Evolutionary conservation across 1,140 invertebrate genomes (phyloP).

Genomic region (Drosophila elegans): DNA sequence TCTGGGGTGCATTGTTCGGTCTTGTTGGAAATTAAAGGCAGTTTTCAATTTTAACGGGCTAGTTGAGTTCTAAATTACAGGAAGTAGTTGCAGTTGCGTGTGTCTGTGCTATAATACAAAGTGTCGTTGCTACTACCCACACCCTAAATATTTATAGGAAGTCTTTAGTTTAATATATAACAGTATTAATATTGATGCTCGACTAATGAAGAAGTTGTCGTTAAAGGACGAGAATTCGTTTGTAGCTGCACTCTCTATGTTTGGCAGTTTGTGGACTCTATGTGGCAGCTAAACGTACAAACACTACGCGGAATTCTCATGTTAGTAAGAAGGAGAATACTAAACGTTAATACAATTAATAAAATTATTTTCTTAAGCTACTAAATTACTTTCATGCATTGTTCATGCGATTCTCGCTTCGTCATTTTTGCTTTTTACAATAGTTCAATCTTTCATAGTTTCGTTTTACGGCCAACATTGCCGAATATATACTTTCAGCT

Average conservation of each 20-base stretch:
- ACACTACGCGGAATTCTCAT: conserved; percentile 83
- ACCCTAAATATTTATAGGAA: conserved; percentile 79
- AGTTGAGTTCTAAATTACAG: conserved; percentile 64
- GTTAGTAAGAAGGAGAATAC: conserved; percentile 70
- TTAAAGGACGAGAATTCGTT: conserved; percentile 82
- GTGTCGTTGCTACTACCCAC: conserved; percentile 76
- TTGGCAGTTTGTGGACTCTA: conserved; percentile 50
- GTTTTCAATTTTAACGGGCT: conserved; percentile 72
- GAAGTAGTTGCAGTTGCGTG: conserved; percentile 60
- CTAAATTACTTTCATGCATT: conserved; percentile 44
- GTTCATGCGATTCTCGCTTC: conserved; percentile 33
- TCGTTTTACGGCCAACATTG: conserved; percentile 27
- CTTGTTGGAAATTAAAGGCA: conserved; percentile 66
- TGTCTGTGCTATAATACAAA: conserved; percentile 80
- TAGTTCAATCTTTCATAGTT: conserved; percentile 37
- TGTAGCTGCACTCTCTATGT: conserved; percentile 57
- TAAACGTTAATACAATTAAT: conserved; percentile 78
- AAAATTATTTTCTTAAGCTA: conserved; percentile 78
- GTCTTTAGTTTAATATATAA: conserved; percentile 73
- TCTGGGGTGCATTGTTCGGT: conserved; percentile 72
- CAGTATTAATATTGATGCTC: conserved; percentile 71
- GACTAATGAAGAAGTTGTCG: conserved; percentile 86
- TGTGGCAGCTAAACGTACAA: conserved; percentile 35
- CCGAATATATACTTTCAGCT: conserved; percentile 49
- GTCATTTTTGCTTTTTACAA: conserved; percentile 60